Percentiles rank a stretch among this genome's conserved stretches.
These are phyloP conservation scores for Rhagium mordax DNA, from an alignment of 2,888 invertebrate species.

Conservation along the genomic window DNA sequence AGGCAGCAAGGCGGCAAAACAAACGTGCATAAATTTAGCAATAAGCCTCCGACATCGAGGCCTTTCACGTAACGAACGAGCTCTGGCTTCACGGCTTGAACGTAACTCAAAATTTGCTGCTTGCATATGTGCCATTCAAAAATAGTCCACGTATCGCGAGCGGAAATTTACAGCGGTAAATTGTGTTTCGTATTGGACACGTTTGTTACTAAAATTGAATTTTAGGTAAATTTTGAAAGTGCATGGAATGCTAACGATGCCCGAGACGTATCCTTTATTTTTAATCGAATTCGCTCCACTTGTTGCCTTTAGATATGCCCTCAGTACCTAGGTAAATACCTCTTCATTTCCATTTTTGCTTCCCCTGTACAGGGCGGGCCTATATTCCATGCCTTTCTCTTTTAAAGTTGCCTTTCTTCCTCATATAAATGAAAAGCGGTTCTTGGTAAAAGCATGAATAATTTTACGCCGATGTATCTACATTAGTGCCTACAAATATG, in stretches of 20 bases:
- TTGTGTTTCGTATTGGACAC: constrained; percentile 34
- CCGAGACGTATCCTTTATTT: not conserved
- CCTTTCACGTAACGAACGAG: not conserved
- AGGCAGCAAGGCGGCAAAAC: not conserved
- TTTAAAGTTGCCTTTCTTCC: too few species aligned
- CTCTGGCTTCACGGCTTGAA: constrained; percentile 13
- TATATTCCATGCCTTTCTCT: too few species aligned
- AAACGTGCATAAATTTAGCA: constrained; percentile 6
- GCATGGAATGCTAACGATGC: constrained; percentile 29
- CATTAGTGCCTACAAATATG: not conserved
- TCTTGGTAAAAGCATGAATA: not conserved
- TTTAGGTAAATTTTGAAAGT: constrained; percentile 31
- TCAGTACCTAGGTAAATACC: too few species aligned
- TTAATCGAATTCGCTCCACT: not conserved
- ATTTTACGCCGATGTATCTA: not conserved
- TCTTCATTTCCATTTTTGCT: too few species aligned
- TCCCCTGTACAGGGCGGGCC: too few species aligned
- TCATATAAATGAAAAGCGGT: not conserved
- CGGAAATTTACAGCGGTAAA: constrained; percentile 36
- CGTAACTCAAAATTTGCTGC: constrained; percentile 31
- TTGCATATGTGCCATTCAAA: constrained; percentile 28
- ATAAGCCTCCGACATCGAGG: not conserved
- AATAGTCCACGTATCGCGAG: constrained; percentile 28
- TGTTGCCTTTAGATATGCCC: not conserved
- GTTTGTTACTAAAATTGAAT: constrained; percentile 40